phyloP scores from a whole-genome alignment of 2,797 vertebrate genomes.

The Pangasius mekongensis region DNA sequence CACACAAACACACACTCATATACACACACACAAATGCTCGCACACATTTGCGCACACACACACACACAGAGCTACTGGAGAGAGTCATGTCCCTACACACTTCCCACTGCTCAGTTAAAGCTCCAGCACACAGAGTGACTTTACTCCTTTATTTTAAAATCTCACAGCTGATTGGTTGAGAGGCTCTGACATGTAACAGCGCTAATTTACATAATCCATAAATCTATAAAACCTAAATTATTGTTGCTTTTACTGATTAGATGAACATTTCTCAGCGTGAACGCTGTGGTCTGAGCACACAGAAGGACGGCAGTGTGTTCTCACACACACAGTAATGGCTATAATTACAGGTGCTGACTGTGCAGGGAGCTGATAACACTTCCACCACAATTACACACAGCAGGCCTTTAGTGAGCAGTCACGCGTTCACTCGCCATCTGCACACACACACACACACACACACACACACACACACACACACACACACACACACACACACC shows the following conservation, averaged over 20 bases:
- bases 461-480: neutral
- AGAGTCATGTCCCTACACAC: neutral
- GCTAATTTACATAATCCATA: neutral
- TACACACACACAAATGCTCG: neutral
- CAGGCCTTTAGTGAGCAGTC: neutral
- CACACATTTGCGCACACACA: neutral
- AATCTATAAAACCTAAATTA: neutral
- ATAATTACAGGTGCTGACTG: constrained; percentile 16
- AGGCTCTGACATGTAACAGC: neutral
- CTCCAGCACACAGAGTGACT: neutral
- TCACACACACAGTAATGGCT: neutral
- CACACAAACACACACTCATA: neutral
- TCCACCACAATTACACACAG: neutral
- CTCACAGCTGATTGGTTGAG: neutral
- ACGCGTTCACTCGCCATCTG: constrained; percentile 8
- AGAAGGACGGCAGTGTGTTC: neutral
- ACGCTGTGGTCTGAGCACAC: neutral
- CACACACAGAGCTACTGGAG: neutral
- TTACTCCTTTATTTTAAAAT: neutral
- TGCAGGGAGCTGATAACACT: constrained; percentile 11
- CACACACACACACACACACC: neutral
- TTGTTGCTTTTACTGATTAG: neutral
- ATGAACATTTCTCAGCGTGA: neutral
- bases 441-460: constrained; percentile 7
- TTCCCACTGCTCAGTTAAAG: constrained; percentile 5